Percentiles rank a stretch among this genome's conserved stretches.
phyloP scores from a whole-genome alignment of 2,113 vertebrate genomes.

The Rallus limicola region DNA sequence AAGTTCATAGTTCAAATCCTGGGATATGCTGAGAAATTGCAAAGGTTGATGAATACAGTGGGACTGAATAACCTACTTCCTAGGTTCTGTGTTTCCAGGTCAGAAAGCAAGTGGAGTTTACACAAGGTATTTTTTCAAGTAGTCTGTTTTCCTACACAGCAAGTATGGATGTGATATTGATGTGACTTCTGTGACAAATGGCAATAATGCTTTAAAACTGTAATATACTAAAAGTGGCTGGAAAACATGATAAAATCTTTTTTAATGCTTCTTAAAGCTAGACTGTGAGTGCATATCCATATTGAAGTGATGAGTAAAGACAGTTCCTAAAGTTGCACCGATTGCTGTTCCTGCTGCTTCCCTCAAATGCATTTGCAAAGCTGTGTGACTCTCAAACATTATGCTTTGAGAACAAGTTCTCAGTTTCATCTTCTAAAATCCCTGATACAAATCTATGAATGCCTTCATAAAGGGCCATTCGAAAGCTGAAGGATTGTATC shows the following conservation, averaged over 20 bases:
- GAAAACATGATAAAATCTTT: background rate
- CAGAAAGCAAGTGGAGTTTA: background rate
- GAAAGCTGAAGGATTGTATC: background rate
- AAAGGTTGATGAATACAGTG: background rate
- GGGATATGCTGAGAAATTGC: background rate
- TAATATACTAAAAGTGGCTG: background rate
- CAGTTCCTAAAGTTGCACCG: background rate
- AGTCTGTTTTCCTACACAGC: background rate
- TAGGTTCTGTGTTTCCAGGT: background rate
- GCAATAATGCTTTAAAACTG: background rate
- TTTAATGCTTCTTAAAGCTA: background rate
- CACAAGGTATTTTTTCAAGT: background rate
- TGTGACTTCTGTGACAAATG: background rate
- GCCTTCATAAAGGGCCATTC: background rate
- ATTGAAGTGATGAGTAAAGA: background rate
- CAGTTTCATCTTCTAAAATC: background rate
- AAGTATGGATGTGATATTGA: background rate
- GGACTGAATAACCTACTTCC: background rate
- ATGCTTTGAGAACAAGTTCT: background rate
- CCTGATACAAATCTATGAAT: background rate
- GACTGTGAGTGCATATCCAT: background rate
- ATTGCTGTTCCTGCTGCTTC: background rate
- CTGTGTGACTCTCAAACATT: background rate
- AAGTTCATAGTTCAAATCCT: conserved; percentile 72
- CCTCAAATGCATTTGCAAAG: background rate